Conservation (phyloP, 2,797 vertebrate genomes). For the Trichosurus vulpecula region DNA sequence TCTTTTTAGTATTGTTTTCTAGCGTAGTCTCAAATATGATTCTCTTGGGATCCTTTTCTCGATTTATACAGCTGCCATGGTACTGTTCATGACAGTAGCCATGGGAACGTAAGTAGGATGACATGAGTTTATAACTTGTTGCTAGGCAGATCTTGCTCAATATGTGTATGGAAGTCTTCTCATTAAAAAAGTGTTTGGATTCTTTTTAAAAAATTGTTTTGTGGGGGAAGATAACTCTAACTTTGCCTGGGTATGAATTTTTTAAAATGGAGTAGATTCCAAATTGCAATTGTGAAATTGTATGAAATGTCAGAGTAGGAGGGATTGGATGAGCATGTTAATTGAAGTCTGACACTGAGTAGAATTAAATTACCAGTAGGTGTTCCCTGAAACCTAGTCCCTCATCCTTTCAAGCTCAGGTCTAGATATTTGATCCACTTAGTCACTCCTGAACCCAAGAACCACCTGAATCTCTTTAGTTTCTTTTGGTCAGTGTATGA, state of each 20-base stretch:
- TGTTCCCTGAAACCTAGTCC: neutral
- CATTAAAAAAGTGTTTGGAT: conserved; percentile 59
- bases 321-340: conserved; percentile 29
- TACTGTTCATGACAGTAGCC: conserved; percentile 82
- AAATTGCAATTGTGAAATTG: conserved; percentile 47
- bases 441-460: neutral
- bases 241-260: neutral
- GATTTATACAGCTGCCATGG: conserved; percentile 79
- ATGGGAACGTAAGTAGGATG: conserved; percentile 85
- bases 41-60: conserved; percentile 77
- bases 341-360: conserved; percentile 17
- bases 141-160: conserved; percentile 81
- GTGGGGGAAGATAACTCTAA: neutral
- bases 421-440: neutral
- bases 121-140: conserved; percentile 85
- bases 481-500: neutral
- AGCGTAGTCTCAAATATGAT: conserved; percentile 71
- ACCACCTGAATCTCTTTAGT: neutral
- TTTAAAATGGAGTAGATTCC: conserved; percentile 28
- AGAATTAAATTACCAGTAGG: conserved; percentile 3
- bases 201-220: conserved; percentile 14
- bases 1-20: conserved; percentile 68
- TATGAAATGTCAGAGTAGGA: conserved; percentile 22
- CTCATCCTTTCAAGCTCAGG: neutral
- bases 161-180: conserved; percentile 77